Evolutionary conservation across 2,797 vertebrate species (phyloP).

Genomic region (Coregonus ussuriensis): DNA sequence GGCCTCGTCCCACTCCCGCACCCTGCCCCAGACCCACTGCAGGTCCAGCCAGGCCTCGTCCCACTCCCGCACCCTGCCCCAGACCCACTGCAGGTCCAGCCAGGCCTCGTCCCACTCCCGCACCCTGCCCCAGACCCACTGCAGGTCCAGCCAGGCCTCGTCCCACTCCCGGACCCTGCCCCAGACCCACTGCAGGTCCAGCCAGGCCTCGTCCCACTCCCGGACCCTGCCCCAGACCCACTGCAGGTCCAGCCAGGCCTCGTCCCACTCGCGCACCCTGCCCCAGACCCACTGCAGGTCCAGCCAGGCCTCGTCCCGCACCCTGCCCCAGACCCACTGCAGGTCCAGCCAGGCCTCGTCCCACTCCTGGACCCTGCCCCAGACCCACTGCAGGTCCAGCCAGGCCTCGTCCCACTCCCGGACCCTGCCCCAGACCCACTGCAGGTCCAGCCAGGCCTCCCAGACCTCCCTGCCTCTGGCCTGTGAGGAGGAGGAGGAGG

Average conservation of each 20-base stretch:
- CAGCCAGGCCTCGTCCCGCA: constrained; percentile 54
- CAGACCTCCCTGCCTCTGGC: constrained; percentile 49
- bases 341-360: constrained; percentile 47
- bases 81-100: constrained; percentile 19
- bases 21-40: constrained; percentile 28
- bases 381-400: constrained; percentile 19
- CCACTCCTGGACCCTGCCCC: no score
- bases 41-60: constrained; percentile 47
- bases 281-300: constrained; percentile 23
- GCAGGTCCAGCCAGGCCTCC: constrained; percentile 42
- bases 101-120: no score
- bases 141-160: constrained; percentile 44
- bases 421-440: constrained; percentile 31
- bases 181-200: constrained; percentile 19
- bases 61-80: no score
- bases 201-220: constrained; percentile 50
- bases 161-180: no score
- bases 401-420: no score
- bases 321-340: constrained; percentile 28
- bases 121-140: constrained; percentile 31
- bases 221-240: constrained; percentile 38
- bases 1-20: no score
- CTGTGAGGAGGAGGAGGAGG: constrained; percentile 51
- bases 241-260: constrained; percentile 39
- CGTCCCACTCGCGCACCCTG: no score